A percentile compares a stretch with the other conserved stretches of the same genome.
Evolutionary conservation across 2,888 invertebrate species (phyloP).

Genomic region (Dendrolimus pini): DNA sequence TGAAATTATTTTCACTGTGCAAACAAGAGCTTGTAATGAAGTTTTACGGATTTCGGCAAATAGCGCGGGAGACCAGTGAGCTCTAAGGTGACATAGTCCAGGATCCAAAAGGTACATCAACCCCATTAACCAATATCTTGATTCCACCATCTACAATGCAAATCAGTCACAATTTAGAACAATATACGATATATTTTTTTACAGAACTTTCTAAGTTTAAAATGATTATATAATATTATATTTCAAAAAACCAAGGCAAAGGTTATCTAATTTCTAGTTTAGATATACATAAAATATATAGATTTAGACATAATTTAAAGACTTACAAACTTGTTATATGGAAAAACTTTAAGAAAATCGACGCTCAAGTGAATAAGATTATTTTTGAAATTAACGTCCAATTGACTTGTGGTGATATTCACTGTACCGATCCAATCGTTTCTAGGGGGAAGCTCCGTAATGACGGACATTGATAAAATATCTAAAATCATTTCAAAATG

Average conservation of each 20-base stretch:
- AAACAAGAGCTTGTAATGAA: conserved; percentile 49
- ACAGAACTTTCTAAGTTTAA: no score
- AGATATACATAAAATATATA: no score
- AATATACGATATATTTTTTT: no score
- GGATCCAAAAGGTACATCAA: conserved; percentile 59
- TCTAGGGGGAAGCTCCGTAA: conserved; percentile 46
- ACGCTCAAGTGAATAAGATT: conserved; percentile 43
- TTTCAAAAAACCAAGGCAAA: no score
- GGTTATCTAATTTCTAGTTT: no score
- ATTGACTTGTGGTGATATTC: conserved; percentile 33
- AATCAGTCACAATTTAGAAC: no score
- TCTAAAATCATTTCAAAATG: conserved; percentile 25
- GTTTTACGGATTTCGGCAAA: conserved; percentile 48
- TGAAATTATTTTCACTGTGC: conserved; percentile 29
- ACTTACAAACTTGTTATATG: conserved; percentile 48
- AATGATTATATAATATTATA: no score
- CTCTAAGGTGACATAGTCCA: conserved; percentile 35
- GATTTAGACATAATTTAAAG: background rate
- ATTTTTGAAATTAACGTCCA: conserved; percentile 56
- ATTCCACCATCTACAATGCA: conserved; percentile 41
- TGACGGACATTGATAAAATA: conserved; percentile 46
- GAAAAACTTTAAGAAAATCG: conserved; percentile 39
- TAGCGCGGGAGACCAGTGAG: conserved; percentile 42
- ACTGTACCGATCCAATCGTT: conserved; percentile 43
- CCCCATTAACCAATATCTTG: conserved; percentile 48